These are phyloP conservation scores for Eupithecia tripunctaria DNA, from an alignment of 2,888 invertebrate genomes.

Conservation along the genomic window DNA sequence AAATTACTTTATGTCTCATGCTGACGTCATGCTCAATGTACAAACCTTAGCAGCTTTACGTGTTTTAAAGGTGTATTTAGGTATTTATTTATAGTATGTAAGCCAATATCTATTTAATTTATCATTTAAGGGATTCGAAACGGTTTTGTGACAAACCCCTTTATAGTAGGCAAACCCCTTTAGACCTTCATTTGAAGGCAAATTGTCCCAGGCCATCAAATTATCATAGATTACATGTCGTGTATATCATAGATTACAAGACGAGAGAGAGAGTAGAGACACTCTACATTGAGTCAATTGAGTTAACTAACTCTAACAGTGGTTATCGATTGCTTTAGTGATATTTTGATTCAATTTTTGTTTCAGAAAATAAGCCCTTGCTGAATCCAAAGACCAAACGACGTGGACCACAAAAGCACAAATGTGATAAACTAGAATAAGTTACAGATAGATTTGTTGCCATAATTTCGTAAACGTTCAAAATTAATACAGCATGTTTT, in stretches of 20 bases:
- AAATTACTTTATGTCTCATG: neutral
- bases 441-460: conserved; percentile 23
- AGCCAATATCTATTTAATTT: too few relatives aligned
- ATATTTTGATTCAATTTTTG: conserved; percentile 45
- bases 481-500: conserved; percentile 38
- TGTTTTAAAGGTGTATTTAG: too few relatives aligned
- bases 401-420: conserved; percentile 51
- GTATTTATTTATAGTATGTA: neutral
- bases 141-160: neutral
- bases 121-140: neutral
- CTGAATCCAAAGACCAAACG: conserved; percentile 20
- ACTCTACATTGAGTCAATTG: too few relatives aligned
- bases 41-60: neutral
- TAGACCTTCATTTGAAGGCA: too few relatives aligned
- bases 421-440: conserved; percentile 61
- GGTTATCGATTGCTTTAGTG: neutral
- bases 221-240: neutral
- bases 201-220: neutral
- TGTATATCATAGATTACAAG: too few relatives aligned
- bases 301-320: neutral
- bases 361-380: conserved; percentile 61
- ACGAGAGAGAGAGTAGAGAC: too few relatives aligned
- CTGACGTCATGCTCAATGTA: neutral
- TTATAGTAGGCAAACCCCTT: neutral
- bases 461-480: conserved; percentile 47